Conservation (phyloP, 1,140 invertebrate genomes). For the Brachionus manjavacas region DNA sequence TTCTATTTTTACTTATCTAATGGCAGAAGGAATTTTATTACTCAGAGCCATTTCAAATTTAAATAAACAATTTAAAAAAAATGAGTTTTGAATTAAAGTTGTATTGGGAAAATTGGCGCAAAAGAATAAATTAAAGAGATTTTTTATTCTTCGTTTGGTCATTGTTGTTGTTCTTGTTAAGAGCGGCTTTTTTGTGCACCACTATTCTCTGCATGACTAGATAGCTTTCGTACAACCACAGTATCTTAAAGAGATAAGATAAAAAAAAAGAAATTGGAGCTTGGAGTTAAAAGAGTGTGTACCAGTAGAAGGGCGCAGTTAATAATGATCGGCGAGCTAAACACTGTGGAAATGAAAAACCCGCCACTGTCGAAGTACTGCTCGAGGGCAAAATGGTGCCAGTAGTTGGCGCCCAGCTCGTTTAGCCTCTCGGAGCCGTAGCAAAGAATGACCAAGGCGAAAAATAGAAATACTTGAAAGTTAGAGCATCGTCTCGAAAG, state of each 20-base stretch:
- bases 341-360: constrained; percentile 11
- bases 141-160: not conserved
- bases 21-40: no score
- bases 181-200: not conserved
- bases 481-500: not conserved
- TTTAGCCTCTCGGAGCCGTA: constrained; percentile 20
- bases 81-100: no score
- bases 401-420: constrained; percentile 14
- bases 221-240: constrained; percentile 38
- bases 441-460: not conserved
- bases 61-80: not conserved
- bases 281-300: not conserved
- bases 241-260: not conserved
- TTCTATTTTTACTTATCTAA: no score
- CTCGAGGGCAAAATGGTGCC: not conserved
- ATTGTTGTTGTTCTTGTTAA: not conserved
- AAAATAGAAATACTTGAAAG: not conserved
- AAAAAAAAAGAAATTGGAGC: not conserved
- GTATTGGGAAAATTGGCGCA: no score
- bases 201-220: not conserved
- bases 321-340: constrained; percentile 2
- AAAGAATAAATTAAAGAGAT: not conserved
- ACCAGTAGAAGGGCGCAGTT: constrained; percentile 24
- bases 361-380: constrained; percentile 34
- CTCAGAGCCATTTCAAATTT: not conserved